phyloP scores from a whole-genome alignment of 1,140 invertebrate genomes.

The Patella vulgata region DNA sequence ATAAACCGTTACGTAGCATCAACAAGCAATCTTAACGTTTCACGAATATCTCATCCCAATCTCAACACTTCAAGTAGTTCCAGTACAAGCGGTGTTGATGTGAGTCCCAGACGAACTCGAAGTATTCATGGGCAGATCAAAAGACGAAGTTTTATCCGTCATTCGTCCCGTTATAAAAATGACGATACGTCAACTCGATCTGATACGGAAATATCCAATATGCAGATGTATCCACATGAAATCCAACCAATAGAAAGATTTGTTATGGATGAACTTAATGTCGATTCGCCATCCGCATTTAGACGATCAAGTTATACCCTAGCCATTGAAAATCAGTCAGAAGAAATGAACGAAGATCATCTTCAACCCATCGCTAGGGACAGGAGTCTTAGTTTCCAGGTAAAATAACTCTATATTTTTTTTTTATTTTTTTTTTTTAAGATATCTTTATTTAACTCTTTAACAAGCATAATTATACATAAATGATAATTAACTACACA shows the following conservation, averaged over 20 bases:
- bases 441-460: too few relatives aligned
- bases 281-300: too few relatives aligned
- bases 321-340: too few relatives aligned
- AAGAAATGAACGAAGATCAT: background rate
- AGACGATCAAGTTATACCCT: too few relatives aligned
- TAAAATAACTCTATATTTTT: too few relatives aligned
- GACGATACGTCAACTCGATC: background rate
- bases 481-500: too few relatives aligned
- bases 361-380: background rate
- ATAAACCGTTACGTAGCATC: background rate
- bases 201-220: background rate
- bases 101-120: constrained; percentile 16
- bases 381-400: background rate
- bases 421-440: too few relatives aligned
- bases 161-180: constrained; percentile 12
- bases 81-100: constrained; percentile 12
- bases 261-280: too few relatives aligned
- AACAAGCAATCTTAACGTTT: background rate
- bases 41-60: constrained; percentile 1
- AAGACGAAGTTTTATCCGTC: constrained; percentile 27
- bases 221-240: too few relatives aligned
- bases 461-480: too few relatives aligned
- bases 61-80: constrained; percentile 23
- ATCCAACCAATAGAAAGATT: too few relatives aligned
- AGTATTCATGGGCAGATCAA: constrained; percentile 25